A percentile compares a stretch with the other conserved stretches of the same genome.
phyloP scores from a whole-genome alignment of 2,888 invertebrate species.

The Coelopa pilipes region DNA sequence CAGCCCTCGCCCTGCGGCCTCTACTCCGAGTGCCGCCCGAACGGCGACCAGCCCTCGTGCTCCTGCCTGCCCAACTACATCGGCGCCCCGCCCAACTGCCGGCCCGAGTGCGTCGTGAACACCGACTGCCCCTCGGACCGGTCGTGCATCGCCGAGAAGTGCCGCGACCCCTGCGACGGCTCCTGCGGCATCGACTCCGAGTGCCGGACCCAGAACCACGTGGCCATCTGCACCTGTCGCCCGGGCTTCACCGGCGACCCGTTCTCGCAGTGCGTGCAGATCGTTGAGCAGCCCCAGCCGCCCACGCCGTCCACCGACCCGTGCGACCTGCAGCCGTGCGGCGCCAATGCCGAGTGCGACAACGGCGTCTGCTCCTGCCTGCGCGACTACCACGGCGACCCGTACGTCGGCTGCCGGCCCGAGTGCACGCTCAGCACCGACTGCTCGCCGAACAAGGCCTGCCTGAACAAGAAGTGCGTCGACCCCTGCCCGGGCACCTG shows the following conservation, averaged over 20 bases:
- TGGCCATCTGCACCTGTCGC: conserved; percentile 75
- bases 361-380: conserved; percentile 73
- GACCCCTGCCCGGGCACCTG: conserved; percentile 82
- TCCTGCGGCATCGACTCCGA: conserved; percentile 79
- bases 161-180: conserved; percentile 77
- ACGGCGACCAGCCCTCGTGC: conserved; percentile 73
- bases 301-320: conserved; percentile 69
- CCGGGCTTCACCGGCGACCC: conserved; percentile 75
- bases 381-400: conserved; percentile 74
- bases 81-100: conserved; percentile 77
- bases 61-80: conserved; percentile 74
- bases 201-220: conserved; percentile 77
- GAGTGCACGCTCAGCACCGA: conserved; percentile 81
- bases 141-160: conserved; percentile 78
- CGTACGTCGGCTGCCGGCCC: conserved; percentile 74
- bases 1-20: conserved; percentile 79
- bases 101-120: conserved; percentile 74
- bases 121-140: conserved; percentile 74
- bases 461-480: conserved; percentile 77
- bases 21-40: conserved; percentile 75
- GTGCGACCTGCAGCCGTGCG: conserved; percentile 81
- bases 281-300: conserved; percentile 68
- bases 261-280: conserved; percentile 71
- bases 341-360: conserved; percentile 80
- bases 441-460: conserved; percentile 76